Evolutionary conservation across 2,888 invertebrate species (phyloP).

Genomic region (Limnephilus auricula): DNA sequence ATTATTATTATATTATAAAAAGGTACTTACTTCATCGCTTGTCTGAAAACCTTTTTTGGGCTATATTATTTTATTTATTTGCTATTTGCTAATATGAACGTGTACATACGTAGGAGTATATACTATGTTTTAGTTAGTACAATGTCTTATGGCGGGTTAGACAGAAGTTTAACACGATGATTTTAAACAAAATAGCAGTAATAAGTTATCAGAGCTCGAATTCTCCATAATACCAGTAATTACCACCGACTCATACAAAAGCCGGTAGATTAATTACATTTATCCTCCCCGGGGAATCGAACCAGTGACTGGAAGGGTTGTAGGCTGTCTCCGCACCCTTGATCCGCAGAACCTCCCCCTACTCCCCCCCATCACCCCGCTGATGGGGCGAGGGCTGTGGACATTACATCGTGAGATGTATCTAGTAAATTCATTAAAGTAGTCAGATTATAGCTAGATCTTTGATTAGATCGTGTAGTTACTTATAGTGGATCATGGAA

Average conservation of each 20-base stretch:
- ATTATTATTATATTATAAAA: too few relatives aligned
- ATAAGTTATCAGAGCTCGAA: not conserved
- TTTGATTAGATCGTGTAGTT: not conserved
- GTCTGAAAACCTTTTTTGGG: too few relatives aligned
- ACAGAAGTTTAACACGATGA: not conserved
- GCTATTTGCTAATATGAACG: too few relatives aligned
- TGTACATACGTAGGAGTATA: not conserved
- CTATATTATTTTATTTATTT: too few relatives aligned
- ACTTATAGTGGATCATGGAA: not conserved
- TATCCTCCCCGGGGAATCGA: conserved; percentile 57
- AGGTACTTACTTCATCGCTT: too few relatives aligned
- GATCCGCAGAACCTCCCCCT: not conserved
- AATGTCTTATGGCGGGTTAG: not conserved
- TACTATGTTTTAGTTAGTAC: too few relatives aligned
- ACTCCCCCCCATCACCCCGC: not conserved
- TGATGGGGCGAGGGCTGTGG: conserved; percentile 26
- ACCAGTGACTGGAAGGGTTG: conserved; percentile 61
- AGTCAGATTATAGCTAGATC: conserved; percentile 40
- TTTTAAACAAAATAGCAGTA: not conserved
- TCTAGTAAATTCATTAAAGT: conserved; percentile 62
- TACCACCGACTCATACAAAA: conserved; percentile 39
- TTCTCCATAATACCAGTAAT: conserved; percentile 37
- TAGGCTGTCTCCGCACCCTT: conserved; percentile 36
- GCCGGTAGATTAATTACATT: conserved; percentile 63
- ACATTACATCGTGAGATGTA: conserved; percentile 56